Evolutionary conservation across 2,888 invertebrate genomes (phyloP).

Genomic region (Lysandra bellargus): DNA sequence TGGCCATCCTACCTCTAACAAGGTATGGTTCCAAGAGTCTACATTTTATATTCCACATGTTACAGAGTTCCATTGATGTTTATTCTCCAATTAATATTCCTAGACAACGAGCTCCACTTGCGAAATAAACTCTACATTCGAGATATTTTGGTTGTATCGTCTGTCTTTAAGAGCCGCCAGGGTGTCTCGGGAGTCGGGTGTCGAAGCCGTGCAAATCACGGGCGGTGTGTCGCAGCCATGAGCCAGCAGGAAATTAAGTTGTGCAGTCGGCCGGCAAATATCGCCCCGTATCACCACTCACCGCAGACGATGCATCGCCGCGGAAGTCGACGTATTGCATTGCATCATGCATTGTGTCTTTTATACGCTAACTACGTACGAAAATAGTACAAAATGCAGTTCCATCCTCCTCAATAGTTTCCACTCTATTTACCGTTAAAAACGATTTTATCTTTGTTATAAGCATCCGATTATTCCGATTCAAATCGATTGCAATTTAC

Average conservation of each 20-base stretch:
- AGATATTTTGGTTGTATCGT: not conserved
- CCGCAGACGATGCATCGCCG: not conserved
- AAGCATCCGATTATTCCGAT: no score
- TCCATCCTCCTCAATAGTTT: not conserved
- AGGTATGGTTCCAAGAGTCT: no score
- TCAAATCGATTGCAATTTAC: no score
- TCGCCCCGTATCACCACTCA: not conserved
- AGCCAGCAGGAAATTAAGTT: conserved; percentile 1
- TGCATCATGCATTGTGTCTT: not conserved
- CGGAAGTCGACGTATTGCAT: not conserved
- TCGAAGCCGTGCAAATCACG: conserved; percentile 15
- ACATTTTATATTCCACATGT: no score
- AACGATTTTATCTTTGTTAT: no score
- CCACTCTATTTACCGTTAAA: no score
- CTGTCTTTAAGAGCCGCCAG: not conserved
- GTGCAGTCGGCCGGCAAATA: conserved; percentile 1
- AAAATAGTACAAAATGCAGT: no score
- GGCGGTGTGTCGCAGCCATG: not conserved
- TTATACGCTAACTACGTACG: not conserved
- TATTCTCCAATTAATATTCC: no score
- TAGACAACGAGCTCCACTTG: no score
- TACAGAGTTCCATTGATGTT: no score
- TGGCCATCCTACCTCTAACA: no score
- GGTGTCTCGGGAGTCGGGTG: not conserved
- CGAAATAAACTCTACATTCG: no score